A percentile compares a stretch with the other conserved stretches of the same genome.
Conservation (phyloP, 2,113 vertebrate genomes). For the Marmota flaviventris region DNA sequence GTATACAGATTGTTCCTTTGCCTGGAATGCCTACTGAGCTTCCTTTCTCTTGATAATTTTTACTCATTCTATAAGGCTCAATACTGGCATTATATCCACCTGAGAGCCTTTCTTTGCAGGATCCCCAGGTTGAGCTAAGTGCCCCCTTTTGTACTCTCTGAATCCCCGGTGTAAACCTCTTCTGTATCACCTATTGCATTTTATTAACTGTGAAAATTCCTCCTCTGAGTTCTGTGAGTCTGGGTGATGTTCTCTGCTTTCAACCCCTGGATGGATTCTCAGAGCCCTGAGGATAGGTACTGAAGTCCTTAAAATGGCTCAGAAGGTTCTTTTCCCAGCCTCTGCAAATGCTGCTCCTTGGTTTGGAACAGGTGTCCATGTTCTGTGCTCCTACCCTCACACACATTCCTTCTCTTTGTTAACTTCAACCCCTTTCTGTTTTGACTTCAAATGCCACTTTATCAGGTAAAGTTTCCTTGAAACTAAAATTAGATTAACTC, state of each 20-base stretch:
- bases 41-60: slow-evolving; percentile 4
- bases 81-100: not conserved
- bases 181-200: not conserved
- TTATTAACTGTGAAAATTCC: not conserved
- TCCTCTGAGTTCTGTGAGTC: not conserved
- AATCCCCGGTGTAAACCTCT: not conserved
- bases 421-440: not conserved
- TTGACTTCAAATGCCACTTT: not conserved
- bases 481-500: not conserved
- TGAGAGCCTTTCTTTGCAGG: not conserved
- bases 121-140: not conserved
- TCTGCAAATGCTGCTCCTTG: not conserved
- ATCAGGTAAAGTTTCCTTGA: not conserved
- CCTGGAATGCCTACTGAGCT: not conserved
- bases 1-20: not conserved
- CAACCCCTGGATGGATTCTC: not conserved
- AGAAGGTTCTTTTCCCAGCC: not conserved
- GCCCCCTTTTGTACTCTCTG: not conserved
- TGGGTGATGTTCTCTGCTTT: not conserved
- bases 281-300: not conserved
- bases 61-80: not conserved
- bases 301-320: not conserved
- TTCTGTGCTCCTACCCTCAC: not conserved
- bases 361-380: not conserved
- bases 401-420: not conserved